Conservation (phyloP, 1,140 invertebrate genomes). For the Akabosia matsudoensis region DNA sequence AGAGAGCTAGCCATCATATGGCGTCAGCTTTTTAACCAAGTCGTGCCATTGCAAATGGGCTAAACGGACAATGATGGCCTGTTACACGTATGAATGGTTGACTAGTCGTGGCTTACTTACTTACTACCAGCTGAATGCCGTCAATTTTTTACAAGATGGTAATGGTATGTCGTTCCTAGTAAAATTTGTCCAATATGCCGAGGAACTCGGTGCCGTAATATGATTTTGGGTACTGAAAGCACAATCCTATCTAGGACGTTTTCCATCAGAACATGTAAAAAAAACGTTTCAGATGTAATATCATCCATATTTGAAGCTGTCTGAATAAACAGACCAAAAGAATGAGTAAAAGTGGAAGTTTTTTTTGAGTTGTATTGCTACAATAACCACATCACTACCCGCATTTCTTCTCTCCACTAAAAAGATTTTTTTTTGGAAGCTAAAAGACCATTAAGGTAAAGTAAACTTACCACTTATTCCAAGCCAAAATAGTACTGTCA, state of each 20-base stretch:
- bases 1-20: not conserved
- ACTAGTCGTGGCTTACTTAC: not conserved
- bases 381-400: not conserved
- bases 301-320: too few species aligned
- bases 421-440: not conserved
- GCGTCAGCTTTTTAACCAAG: not conserved
- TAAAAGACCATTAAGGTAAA: constrained; percentile 13
- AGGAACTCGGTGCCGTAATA: too few species aligned
- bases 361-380: not conserved
- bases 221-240: too few species aligned
- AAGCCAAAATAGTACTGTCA: constrained; percentile 36
- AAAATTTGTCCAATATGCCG: too few species aligned
- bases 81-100: constrained; percentile 5
- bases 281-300: too few species aligned
- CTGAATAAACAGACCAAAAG: too few species aligned
- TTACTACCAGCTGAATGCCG: not conserved
- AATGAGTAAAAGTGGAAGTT: not conserved
- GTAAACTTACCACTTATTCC: constrained; percentile 40
- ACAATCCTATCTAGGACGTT: too few species aligned
- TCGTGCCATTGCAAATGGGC: not conserved
- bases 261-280: too few species aligned
- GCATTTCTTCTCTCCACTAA: not conserved
- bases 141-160: not conserved
- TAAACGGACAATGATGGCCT: constrained; percentile 11
- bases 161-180: too few species aligned